Base-by-base conservation (phyloP, 1,140 invertebrate genomes). In the Drosophila tsacasi region DNA sequence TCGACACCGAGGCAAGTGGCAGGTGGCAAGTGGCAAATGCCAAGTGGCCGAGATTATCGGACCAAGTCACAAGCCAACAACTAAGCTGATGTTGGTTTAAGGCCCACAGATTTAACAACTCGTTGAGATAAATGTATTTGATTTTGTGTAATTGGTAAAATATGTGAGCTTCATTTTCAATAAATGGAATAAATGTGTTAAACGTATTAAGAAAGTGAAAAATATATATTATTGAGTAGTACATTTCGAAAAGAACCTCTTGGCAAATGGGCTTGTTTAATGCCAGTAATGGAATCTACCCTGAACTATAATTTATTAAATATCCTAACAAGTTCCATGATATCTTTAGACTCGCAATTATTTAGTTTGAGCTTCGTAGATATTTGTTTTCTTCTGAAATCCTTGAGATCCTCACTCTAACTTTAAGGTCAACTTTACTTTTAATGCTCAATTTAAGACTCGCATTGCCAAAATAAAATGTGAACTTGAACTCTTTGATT, bases 31-130 rank as follows among this genome's bases (percentile, higher is more conserved):
- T 55, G 39, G 52, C 49, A 32, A 52, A 21, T 32, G 61, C 39
- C 32, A 73, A 50, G 67, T 44, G 50, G 13, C 25, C 46, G n/a
- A 72, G 69, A 72, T 73, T 72, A 60, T 73, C 69, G 17, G 67
- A 21, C 25, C 62, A 60, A 35, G 42, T 46, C 40, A 46, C 23
- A 50, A 30, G 35, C 27, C 32, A 37, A 32, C 59, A 35, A 46
- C 39, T n/a, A 21, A 54, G 30, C 39, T 37, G 39, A 66, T 68
- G 30, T 54, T 32, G 12, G 47, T 3, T 35, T 19, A 19, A 27
- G 17, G 60, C 32, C 21, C 32, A 37, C 15, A 23, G 32, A 55
- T 37, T 39, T 25, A 9, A 13, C 19, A 55, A 17, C 21, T 57
- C 9, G 15, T 55, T 37, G 5, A 55, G 54, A 39, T 57, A 57